Percentiles rank a stretch among this genome's conserved stretches.
Evolutionary conservation across 37 sponge, comb jelly and placozoan genomes (phyloP).

Genomic region (Amphimedon queenslandica): DNA sequence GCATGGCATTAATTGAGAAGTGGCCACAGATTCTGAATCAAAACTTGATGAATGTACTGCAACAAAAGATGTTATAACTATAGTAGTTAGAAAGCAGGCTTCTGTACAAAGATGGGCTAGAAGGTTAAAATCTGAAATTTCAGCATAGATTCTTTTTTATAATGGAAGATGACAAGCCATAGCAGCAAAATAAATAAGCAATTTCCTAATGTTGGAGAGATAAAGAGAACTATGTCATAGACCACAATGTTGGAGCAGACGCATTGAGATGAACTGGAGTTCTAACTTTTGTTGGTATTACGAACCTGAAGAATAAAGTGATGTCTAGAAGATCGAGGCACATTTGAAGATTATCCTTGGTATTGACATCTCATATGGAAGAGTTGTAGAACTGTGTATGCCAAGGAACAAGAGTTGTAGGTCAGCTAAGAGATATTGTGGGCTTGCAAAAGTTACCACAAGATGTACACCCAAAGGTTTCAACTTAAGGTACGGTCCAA

Average conservation of each 20-base stretch:
- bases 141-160: too few relatives aligned
- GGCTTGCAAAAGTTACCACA: slow-evolving; percentile 36
- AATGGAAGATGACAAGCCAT: too few relatives aligned
- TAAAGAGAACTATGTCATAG: slow-evolving; percentile 9
- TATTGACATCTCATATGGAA: slow-evolving; percentile 25
- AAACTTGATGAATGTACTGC: too few relatives aligned
- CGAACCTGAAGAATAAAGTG: slow-evolving; percentile 24
- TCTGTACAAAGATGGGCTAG: too few relatives aligned
- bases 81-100: too few relatives aligned
- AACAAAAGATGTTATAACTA: too few relatives aligned
- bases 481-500: slow-evolving; percentile 18
- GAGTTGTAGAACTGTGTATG: slow-evolving; percentile 38
- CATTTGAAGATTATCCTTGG: slow-evolving; percentile 5
- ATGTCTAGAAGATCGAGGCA: slow-evolving; percentile 21
- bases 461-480: slow-evolving; percentile 34
- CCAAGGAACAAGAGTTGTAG: slow-evolving; percentile 28
- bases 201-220: slow-evolving; percentile 29
- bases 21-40: too few relatives aligned
- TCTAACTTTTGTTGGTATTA: slow-evolving; percentile 47
- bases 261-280: slow-evolving; percentile 46
- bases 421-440: slow-evolving; percentile 20
- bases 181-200: too few relatives aligned
- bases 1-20: too few relatives aligned
- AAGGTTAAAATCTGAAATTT: too few relatives aligned
- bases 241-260: slow-evolving; percentile 22